Evolutionary conservation across 2,797 vertebrate genomes (phyloP).

Genomic region (Odontamblyopus lacepedii): DNA sequence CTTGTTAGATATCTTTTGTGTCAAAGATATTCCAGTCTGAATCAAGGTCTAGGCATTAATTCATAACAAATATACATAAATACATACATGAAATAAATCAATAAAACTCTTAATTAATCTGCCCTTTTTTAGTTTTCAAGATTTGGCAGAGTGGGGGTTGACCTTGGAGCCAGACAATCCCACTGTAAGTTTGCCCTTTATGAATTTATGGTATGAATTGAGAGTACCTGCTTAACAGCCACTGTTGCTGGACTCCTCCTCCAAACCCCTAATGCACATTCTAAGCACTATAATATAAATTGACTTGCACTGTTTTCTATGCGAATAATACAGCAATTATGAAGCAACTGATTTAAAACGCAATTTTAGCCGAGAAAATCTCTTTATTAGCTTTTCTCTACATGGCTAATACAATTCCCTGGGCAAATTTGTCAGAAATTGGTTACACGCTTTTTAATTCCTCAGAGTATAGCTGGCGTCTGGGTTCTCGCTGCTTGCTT

Average conservation of each 20-base stretch:
- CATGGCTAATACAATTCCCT: conserved; percentile 49
- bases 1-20: too few relatives aligned
- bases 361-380: conserved; percentile 27
- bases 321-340: conserved; percentile 34
- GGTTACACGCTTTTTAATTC: conserved; percentile 41
- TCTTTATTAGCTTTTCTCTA: conserved; percentile 8
- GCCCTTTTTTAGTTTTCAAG: background rate
- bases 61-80: too few relatives aligned
- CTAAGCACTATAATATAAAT: conserved; percentile 22
- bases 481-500: conserved; percentile 47
- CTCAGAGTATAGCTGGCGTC: conserved; percentile 42
- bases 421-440: conserved; percentile 42
- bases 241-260: background rate
- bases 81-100: too few relatives aligned
- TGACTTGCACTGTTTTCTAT: conserved; percentile 39
- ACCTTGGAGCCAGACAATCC: background rate
- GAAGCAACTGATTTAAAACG: conserved; percentile 33
- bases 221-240: background rate
- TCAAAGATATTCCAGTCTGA: background rate
- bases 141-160: background rate
- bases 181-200: background rate
- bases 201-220: background rate
- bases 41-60: background rate
- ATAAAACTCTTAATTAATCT: background rate
- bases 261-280: conserved; percentile 6